A percentile compares a stretch with the other conserved stretches of the same genome.
Conservation (phyloP, 2,113 vertebrate species). For the Argyrosomus japonicus region DNA sequence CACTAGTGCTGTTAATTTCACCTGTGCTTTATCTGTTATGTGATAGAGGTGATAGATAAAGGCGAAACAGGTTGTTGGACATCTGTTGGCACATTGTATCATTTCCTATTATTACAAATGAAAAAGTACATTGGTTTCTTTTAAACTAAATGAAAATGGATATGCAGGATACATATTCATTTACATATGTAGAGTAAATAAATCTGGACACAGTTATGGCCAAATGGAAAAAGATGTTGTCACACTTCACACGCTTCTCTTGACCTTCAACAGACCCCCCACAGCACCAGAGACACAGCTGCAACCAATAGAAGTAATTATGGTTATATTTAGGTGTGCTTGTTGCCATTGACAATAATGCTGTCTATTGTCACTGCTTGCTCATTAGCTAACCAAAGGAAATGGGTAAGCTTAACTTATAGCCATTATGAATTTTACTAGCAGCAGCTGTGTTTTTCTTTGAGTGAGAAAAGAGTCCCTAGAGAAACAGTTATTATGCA, state of each 20-base stretch:
- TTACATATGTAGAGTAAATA: background rate
- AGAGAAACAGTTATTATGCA: background rate
- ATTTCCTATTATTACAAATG: background rate
- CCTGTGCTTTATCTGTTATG: background rate
- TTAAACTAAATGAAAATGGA: background rate
- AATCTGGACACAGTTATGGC: background rate
- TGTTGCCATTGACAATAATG: background rate
- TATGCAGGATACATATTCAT: background rate
- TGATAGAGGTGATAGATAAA: background rate
- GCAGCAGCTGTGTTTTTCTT: constrained; percentile 24
- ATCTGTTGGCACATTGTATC: background rate
- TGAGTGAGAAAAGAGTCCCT: background rate
- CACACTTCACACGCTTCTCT: background rate
- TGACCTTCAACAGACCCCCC: background rate
- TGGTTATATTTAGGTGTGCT: background rate
- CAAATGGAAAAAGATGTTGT: background rate
- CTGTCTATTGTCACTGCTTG: background rate
- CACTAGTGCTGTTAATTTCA: background rate
- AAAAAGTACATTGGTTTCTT: background rate
- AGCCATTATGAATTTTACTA: constrained; percentile 9
- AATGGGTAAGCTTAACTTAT: constrained; percentile 18
- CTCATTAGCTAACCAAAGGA: constrained; percentile 12
- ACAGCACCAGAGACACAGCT: constrained; percentile 12
- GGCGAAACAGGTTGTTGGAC: background rate
- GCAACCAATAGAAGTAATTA: background rate